A percentile compares a stretch with the other conserved stretches of the same genome.
phyloP scores from a whole-genome alignment of 1,140 invertebrate genomes.

The Sitobion miscanthi region DNA sequence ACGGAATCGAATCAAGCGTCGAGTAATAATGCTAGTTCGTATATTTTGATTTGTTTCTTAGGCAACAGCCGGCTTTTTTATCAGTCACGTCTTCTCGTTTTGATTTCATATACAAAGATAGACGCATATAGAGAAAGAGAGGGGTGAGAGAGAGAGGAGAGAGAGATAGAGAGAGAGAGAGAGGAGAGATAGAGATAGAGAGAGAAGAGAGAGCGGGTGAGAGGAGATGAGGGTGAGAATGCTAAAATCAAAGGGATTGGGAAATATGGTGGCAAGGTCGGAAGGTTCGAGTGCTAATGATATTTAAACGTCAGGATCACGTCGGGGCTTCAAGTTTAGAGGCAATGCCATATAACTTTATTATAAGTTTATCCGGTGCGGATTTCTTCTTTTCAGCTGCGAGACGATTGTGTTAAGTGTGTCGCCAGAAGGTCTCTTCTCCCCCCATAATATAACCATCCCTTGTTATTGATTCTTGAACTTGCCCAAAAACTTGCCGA shows the following conservation, averaged over 20 bases:
- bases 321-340: background rate
- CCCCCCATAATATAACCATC: background rate
- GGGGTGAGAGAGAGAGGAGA: background rate
- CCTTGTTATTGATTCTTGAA: constrained; percentile 46
- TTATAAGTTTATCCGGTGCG: constrained; percentile 30
- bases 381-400: background rate
- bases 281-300: constrained; percentile 26
- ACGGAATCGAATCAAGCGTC: background rate
- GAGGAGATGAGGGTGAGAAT: background rate
- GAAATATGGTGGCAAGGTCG: background rate
- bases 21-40: constrained; percentile 31
- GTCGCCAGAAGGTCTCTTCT: background rate
- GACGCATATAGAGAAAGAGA: background rate
- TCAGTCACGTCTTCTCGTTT: constrained; percentile 6
- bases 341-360: constrained; percentile 16
- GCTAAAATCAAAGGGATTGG: background rate
- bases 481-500: constrained; percentile 1
- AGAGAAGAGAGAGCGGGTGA: no score
- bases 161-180: background rate
- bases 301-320: constrained; percentile 40
- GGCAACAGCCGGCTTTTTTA: background rate
- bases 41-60: background rate
- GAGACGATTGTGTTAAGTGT: constrained; percentile 30
- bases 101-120: background rate
- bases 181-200: background rate